Evolutionary conservation across 2,888 invertebrate genomes (phyloP).

Genomic region (Mechanitis mazaeus): DNA sequence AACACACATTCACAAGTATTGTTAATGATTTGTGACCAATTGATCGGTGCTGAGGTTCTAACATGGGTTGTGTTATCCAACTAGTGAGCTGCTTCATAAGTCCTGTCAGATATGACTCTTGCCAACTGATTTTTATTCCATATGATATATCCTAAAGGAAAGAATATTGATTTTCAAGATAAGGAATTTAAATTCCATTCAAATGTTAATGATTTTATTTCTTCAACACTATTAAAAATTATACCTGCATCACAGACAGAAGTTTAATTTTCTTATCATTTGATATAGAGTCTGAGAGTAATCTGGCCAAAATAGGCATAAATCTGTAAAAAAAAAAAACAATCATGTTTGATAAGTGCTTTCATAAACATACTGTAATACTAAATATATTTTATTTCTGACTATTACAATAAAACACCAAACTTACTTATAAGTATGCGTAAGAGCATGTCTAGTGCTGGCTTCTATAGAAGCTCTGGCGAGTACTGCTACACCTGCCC

Average conservation of each 20-base stretch:
- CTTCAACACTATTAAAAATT: background rate
- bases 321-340: slow-evolving; percentile 64
- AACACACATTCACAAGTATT: slow-evolving; percentile 86
- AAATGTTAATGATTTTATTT: no score
- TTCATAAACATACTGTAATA: no score
- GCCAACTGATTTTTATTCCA: slow-evolving; percentile 87
- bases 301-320: slow-evolving; percentile 78
- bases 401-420: background rate
- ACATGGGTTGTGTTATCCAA: slow-evolving; percentile 76
- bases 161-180: background rate
- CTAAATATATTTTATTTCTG: no score
- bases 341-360: background rate
- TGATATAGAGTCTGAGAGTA: slow-evolving; percentile 78
- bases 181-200: no score
- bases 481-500: slow-evolving; percentile 81
- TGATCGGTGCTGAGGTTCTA: slow-evolving; percentile 56
- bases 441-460: slow-evolving; percentile 78
- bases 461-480: slow-evolving; percentile 79
- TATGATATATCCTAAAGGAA: slow-evolving; percentile 82
- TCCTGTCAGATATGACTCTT: slow-evolving; percentile 83
- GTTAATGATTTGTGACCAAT: slow-evolving; percentile 77
- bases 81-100: slow-evolving; percentile 81
- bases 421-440: slow-evolving; percentile 79
- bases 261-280: slow-evolving; percentile 80
- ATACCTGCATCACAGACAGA: slow-evolving; percentile 79